Evolutionary conservation across 64 coral and sea anemone genomes (phyloP), one percentile per base, ranked within the genome.

Genomic region (Trachythela sp.): DNA sequence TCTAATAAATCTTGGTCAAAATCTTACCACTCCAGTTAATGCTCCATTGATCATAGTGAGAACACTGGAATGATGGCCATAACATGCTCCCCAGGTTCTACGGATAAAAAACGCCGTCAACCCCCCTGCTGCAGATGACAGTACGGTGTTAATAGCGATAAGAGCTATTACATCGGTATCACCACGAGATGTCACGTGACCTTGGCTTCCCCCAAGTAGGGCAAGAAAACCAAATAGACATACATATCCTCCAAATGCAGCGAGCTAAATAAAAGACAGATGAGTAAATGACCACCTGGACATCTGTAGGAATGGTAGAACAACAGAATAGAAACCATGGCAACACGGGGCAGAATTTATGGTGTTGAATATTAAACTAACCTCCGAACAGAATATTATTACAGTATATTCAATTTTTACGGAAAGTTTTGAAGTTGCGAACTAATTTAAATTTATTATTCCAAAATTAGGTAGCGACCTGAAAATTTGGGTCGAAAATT

Each of bases 151-250:
- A 54, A 91, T 72, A 17, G 86, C 18, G 48, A 56, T 33, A 17
- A 36, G 33, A 37, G 90, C 85, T 70, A 91, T 86, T 4, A 4
- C 34, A 20, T 2, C 15, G 13, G 49, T 39, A 58, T 90, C 83
- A 40, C 54, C 84, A 7, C 54, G 13, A 0, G 64, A 51, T 41
- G 89, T 85, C 9, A 86, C 37, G 37, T 67, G 40, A 43, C 64
- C 9, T 10, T 68, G 64, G 64, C 51, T 86, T 20, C 90, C 90
- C 6, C 80, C 54, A 41, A 91, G 67, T 45, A 91, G 27, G 17
- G 90, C 90, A 4, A 91, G 84, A 40, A 86, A 91, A 30, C 90
- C 90, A 52, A 91, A 68, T 24, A 91, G 76, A 11, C 40, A 48
- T 40, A 91, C 85, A 52, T 86, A 86, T 22, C 59, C 59, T n/a